Conservation (phyloP, 2,888 invertebrate species). For the Parnassius orleans region DNA sequence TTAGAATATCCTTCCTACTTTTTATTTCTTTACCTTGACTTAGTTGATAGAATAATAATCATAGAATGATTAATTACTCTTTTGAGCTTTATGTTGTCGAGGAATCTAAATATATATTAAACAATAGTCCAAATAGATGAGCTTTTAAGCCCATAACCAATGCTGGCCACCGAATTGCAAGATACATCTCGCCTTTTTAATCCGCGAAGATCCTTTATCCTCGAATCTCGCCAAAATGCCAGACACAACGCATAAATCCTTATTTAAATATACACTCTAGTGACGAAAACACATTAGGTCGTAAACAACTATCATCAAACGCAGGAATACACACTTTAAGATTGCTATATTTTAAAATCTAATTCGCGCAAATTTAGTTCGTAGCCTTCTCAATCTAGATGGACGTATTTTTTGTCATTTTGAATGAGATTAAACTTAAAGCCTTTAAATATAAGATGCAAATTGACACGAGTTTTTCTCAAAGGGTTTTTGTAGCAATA, state of each 20-base stretch:
- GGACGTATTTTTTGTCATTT: conserved; percentile 37
- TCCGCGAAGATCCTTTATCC: conserved; percentile 68
- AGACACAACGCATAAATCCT: conserved; percentile 79
- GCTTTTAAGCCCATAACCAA: neutral
- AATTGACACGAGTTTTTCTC: conserved; percentile 30
- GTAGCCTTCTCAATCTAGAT: conserved; percentile 31
- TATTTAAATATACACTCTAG: conserved; percentile 75
- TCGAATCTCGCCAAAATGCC: conserved; percentile 77
- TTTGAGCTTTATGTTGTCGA: neutral
- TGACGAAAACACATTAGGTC: conserved; percentile 31
- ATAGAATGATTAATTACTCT: too few species aligned
- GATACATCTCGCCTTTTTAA: conserved; percentile 57
- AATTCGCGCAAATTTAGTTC: conserved; percentile 13
- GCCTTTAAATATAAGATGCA: conserved; percentile 15
- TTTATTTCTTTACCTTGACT: too few species aligned
- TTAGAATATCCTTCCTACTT: too few species aligned
- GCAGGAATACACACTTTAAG: conserved; percentile 12
- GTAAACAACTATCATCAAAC: conserved; percentile 8
- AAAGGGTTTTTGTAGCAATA: conserved; percentile 78
- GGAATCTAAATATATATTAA: conserved; percentile 5
- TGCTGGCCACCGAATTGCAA: conserved; percentile 1
- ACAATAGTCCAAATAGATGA: conserved; percentile 8
- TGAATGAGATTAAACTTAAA: conserved; percentile 33
- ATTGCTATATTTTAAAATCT: conserved; percentile 14
- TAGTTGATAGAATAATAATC: too few species aligned